Base-by-base conservation (phyloP, 2,888 invertebrate genomes). In the Caenorhabditis angaria region DNA sequence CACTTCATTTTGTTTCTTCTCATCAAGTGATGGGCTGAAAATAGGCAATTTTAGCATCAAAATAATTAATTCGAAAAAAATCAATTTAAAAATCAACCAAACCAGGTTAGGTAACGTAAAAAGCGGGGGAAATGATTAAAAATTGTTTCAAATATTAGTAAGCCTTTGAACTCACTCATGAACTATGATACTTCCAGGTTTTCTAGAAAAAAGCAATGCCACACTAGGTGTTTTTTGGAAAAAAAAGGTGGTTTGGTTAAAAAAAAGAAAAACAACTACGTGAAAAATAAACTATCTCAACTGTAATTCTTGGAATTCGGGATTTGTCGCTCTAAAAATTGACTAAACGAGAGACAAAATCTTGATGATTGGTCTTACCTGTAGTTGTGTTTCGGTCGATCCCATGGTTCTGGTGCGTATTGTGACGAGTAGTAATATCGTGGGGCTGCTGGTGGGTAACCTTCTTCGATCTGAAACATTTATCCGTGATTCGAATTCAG, bases 321-420 rank as follows among this genome's bases (percentile, higher is more conserved):
- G 5, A 41, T 41, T 41, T 18, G 41, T 5, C 41, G 41, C 20
- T 53, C 24, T 53, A 53, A 53, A 53, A 53, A 53, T 27, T 12
- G 2, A 18, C 25, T 24, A 20, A 5, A 27, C 41, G 18, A 41
- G 18, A 14, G 18, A 32, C 32, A 5, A 14, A 18, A 14, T 41
- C 3, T 12, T 10, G 3, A 41, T 14, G 10, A 18, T 41, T 41
- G 14, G 14, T 18, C 41, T 22, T 22, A 78, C 57, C 78, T 78
- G 70, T 80, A 82, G 1, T 68, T 77, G 29, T 74, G 74, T 62
- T 82, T 82, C 22, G 82, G 82, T 27, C 82, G 55, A 25, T 82
- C 82, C 82, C 82, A 82, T 51, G 81, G 81, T 50, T 81, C 81
- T 14, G 81, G 79, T 10, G 72, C 78, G 61, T 79, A 81, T 65